Evolutionary conservation across 2,113 vertebrate genomes (phyloP).

Genomic region (Corythornis madagascariensis): DNA sequence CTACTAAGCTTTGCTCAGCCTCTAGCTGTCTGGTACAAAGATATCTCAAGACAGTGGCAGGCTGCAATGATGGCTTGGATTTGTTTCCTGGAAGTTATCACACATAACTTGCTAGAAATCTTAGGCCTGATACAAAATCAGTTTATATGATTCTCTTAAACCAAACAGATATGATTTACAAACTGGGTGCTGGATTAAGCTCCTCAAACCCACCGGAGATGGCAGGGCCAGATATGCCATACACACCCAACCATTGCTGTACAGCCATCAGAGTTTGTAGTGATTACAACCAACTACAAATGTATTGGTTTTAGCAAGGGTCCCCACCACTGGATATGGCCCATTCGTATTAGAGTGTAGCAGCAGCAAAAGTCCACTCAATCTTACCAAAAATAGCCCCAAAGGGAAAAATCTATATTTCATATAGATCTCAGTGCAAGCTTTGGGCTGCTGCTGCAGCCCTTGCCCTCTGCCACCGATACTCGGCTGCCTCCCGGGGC

Average conservation of each 20-base stretch:
- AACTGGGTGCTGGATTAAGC: not conserved
- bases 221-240: not conserved
- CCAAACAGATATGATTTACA: not conserved
- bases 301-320: not conserved
- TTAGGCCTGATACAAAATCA: not conserved
- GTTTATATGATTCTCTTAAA: not conserved
- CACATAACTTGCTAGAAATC: not conserved
- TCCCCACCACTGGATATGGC: not conserved
- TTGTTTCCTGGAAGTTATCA: not conserved
- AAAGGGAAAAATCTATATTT: not conserved
- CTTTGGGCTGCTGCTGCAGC: not conserved
- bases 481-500: not conserved
- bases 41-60: not conserved
- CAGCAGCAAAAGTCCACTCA: not conserved
- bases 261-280: not conserved
- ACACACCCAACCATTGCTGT: rapidly evolving
- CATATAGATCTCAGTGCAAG: not conserved
- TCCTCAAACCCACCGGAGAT: not conserved
- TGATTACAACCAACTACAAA: not conserved
- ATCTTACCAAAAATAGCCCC: not conserved
- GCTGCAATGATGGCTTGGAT: not conserved
- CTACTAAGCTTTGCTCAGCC: not conserved
- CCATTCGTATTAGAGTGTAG: not conserved
- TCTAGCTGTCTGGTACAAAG: not conserved
- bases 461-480: rapidly evolving